A percentile compares a stretch with the other conserved stretches of the same genome.
Conservation (phyloP, 53 echinoderm and acorn worm genomes). For the Astropecten irregularis region DNA sequence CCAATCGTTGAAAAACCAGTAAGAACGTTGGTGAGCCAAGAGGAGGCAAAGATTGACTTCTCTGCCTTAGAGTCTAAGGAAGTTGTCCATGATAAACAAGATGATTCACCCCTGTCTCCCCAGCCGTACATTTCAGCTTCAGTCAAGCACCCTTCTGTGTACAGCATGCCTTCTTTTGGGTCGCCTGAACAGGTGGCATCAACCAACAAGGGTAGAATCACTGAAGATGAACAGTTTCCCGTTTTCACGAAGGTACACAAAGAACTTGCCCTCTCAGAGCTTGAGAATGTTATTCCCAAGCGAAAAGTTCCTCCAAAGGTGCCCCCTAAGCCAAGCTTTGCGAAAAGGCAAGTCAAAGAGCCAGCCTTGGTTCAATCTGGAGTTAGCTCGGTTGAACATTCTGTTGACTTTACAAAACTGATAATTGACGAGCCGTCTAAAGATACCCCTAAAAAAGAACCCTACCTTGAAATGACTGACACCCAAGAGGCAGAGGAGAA, state of each 20-base stretch:
- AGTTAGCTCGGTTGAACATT: not conserved
- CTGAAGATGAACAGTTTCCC: slow-evolving; percentile 21
- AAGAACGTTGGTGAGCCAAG: not conserved
- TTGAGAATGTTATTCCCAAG: slow-evolving; percentile 22
- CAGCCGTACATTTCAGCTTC: slow-evolving; percentile 35
- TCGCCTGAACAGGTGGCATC: not conserved
- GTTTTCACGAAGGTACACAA: slow-evolving; percentile 16
- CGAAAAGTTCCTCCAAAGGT: slow-evolving; percentile 36
- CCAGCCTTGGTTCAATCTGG: not conserved
- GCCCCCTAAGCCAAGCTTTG: slow-evolving; percentile 24
- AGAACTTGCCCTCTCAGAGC: slow-evolving; percentile 14
- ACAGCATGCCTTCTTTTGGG: not conserved
- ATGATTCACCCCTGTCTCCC: slow-evolving; percentile 9
- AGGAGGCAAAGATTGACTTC: not conserved
- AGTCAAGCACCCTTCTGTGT: slow-evolving; percentile 8
- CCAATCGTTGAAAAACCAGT: not conserved
- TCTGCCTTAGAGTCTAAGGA: not conserved
- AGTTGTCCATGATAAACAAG: not conserved
- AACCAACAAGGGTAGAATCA: not conserved
- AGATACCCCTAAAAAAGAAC: not conserved
- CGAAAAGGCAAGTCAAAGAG: not conserved
- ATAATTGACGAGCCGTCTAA: not conserved
- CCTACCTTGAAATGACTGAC: not conserved
- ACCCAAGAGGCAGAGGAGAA: not conserved
- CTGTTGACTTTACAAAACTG: slow-evolving; percentile 14